A percentile compares a stretch with the other conserved stretches of the same genome.
Evolutionary conservation across 1,140 invertebrate genomes (phyloP).

Genomic region (Hetaerina americana): DNA sequence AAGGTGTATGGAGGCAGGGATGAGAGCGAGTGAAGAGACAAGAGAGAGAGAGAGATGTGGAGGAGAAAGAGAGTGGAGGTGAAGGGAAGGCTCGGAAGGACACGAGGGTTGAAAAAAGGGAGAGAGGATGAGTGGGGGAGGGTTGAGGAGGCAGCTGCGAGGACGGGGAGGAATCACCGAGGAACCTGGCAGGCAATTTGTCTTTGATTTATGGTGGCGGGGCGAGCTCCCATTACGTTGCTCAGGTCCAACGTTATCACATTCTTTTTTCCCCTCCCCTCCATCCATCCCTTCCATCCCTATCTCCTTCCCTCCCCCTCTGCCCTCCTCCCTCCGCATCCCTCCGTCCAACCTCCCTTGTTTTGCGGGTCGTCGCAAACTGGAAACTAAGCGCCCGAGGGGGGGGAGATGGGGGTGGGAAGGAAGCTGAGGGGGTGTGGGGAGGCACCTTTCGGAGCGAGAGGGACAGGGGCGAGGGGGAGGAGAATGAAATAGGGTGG

Average conservation of each 20-base stretch:
- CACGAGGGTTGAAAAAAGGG: too few species aligned
- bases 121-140: neutral
- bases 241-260: neutral
- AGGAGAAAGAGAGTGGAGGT: neutral
- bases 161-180: neutral
- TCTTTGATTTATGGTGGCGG: neutral
- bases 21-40: too few species aligned
- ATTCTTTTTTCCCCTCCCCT: neutral
- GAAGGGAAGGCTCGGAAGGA: too few species aligned
- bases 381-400: neutral
- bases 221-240: neutral
- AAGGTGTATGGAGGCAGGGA: too few species aligned
- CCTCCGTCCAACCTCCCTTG: neutral
- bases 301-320: neutral
- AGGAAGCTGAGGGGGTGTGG: neutral
- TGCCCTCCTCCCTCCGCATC: neutral
- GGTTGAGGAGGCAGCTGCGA: neutral
- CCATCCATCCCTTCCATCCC: neutral
- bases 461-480: neutral
- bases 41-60: neutral
- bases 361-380: neutral
- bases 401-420: neutral
- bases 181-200: neutral
- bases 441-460: neutral
- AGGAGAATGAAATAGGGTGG: neutral